A percentile compares a stretch with the other conserved stretches of the same genome.
These are phyloP conservation scores for Bungarus multicinctus DNA, from an alignment of 2,113 vertebrate genomes.

Conservation along the genomic window DNA sequence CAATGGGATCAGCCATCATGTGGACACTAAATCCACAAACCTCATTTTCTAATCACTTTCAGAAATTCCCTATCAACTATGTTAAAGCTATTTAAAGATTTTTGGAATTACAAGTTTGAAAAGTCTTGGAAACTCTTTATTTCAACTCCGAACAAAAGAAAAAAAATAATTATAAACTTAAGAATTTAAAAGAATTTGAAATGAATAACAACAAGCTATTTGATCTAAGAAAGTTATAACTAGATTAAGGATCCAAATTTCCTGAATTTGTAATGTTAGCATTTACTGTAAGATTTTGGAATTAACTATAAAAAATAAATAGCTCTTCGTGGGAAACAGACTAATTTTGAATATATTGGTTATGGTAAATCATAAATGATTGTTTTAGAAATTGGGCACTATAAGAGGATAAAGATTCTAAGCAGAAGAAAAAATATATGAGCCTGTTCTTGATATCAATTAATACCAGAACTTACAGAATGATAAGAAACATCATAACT, in stretches of 20 bases:
- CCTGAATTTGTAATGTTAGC: not conserved
- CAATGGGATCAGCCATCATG: not conserved
- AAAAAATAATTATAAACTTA: not conserved
- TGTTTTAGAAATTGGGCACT: too few species aligned
- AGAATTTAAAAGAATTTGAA: not conserved
- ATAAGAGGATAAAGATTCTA: too few species aligned
- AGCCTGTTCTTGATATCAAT: not conserved
- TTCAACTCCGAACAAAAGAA: not conserved
- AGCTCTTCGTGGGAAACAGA: not conserved
- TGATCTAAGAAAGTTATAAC: not conserved
- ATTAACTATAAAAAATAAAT: not conserved
- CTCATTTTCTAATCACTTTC: not conserved
- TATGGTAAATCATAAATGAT: too few species aligned
- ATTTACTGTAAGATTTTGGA: not conserved
- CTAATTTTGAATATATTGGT: too few species aligned
- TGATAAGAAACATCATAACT: not conserved
- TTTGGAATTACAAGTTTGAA: not conserved
- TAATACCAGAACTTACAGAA: not conserved
- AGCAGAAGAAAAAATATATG: not conserved
- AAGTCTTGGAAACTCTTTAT: not conserved
- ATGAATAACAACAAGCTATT: not conserved
- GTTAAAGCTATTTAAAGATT: not conserved
- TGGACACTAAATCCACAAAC: not conserved
- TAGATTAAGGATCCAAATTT: not conserved
- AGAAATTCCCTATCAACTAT: not conserved